phyloP scores from a whole-genome alignment of 1,140 invertebrate genomes.

The Camponotus floridanus region DNA sequence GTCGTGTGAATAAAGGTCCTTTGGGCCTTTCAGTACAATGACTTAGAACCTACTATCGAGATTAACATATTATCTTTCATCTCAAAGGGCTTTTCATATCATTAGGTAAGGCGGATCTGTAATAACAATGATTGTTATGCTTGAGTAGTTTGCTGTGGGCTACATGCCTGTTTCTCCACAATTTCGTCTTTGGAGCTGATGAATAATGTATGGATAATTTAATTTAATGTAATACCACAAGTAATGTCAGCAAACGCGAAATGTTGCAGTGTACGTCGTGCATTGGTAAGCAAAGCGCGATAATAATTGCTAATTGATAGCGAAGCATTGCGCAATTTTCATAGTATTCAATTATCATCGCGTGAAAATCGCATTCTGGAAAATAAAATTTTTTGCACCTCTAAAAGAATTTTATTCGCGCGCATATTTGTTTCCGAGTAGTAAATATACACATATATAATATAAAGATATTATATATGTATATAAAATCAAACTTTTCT shows the following conservation, averaged over 20 bases:
- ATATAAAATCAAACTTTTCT: background rate
- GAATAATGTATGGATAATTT: constrained; percentile 59
- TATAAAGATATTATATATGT: background rate
- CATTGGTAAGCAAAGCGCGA: constrained; percentile 21
- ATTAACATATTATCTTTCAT: constrained; percentile 67
- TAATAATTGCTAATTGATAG: constrained; percentile 42
- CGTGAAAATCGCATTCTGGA: background rate
- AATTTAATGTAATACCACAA: constrained; percentile 59
- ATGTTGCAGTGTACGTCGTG: background rate
- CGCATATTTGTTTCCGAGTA: background rate
- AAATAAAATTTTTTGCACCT: background rate
- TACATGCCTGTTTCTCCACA: constrained; percentile 26
- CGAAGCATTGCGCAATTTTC: constrained; percentile 2
- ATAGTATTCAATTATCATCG: background rate
- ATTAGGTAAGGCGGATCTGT: constrained; percentile 55
- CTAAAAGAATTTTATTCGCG: background rate
- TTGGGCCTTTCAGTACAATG: constrained; percentile 13
- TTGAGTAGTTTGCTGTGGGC: constrained; percentile 19
- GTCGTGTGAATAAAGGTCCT: background rate
- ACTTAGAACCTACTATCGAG: constrained; percentile 65
- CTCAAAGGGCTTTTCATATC: constrained; percentile 62
- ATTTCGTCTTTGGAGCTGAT: constrained; percentile 48
- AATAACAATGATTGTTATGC: constrained; percentile 59
- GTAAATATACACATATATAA: background rate
- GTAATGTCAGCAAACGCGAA: constrained; percentile 42